A percentile compares a stretch with the other conserved stretches of the same genome.
Evolutionary conservation across 2,797 vertebrate genomes (phyloP).

Genomic region (Peromyscus melanophrys): DNA sequence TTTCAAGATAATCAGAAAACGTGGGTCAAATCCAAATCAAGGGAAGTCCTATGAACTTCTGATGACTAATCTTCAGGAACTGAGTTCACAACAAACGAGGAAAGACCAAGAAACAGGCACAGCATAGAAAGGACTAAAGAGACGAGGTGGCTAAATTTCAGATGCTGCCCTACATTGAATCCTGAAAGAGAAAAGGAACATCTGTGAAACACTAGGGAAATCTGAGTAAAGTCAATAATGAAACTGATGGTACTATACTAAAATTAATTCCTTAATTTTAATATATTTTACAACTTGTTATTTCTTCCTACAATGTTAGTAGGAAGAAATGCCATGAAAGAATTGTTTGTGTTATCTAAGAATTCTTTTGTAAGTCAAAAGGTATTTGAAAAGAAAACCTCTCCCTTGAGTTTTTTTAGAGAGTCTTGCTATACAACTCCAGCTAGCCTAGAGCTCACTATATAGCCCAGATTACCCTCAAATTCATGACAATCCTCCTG

Average conservation of each 20-base stretch:
- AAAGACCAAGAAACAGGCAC: not conserved
- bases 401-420: not conserved
- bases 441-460: not conserved
- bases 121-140: not conserved
- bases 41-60: not conserved
- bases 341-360: not conserved
- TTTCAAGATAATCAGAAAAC: not conserved
- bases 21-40: not conserved
- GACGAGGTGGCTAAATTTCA: not conserved
- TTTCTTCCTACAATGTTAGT: not conserved
- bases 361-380: not conserved
- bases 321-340: not conserved
- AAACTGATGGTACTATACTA: not conserved
- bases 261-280: not conserved
- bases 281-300: not conserved
- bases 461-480: not conserved
- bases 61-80: not conserved
- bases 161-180: not conserved
- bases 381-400: not conserved
- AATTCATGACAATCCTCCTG: not conserved
- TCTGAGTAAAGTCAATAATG: not conserved
- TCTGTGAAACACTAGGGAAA: not conserved
- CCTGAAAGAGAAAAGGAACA: not conserved
- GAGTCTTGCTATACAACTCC: not conserved
- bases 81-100: not conserved